Evolutionary conservation across 2,797 vertebrate genomes (phyloP).

Genomic region (Pantherophis alleghaniensis): DNA sequence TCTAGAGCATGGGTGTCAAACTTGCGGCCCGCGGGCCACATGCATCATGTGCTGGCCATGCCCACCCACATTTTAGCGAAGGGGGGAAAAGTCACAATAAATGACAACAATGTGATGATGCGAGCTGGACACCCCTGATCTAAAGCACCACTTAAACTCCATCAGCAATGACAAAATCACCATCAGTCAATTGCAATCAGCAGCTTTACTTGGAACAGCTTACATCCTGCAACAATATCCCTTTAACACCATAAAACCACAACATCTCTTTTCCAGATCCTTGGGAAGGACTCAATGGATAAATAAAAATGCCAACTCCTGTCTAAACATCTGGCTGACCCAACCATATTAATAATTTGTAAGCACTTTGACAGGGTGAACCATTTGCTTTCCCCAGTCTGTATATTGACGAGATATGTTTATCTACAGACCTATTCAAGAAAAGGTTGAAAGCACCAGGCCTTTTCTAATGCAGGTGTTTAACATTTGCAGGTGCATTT

Average conservation of each 20-base stretch:
- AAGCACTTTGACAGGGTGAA: slow-evolving; percentile 44
- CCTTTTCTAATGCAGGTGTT: slow-evolving; percentile 58
- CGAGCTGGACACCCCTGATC: background rate
- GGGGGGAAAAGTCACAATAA: too few species aligned
- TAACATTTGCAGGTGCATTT: slow-evolving; percentile 47
- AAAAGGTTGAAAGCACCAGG: slow-evolving; percentile 48
- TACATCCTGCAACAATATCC: background rate
- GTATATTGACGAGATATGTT: slow-evolving; percentile 56
- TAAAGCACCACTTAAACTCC: background rate
- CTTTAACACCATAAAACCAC: background rate
- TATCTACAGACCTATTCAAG: slow-evolving; percentile 54
- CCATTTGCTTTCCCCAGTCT: slow-evolving; percentile 58
- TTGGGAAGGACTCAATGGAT: background rate
- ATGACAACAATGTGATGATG: too few species aligned
- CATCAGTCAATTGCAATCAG: background rate
- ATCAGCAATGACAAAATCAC: background rate
- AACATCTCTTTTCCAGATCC: background rate
- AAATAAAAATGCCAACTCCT: background rate
- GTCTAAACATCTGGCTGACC: background rate
- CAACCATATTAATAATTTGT: background rate
- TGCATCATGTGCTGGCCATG: too few species aligned
- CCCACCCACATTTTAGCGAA: too few species aligned
- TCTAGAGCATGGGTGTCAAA: background rate
- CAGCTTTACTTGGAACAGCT: too few species aligned
- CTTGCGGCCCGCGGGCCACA: too few species aligned